Evolutionary conservation across 1,140 invertebrate species (phyloP).

Genomic region (Papilio polyxenes): DNA sequence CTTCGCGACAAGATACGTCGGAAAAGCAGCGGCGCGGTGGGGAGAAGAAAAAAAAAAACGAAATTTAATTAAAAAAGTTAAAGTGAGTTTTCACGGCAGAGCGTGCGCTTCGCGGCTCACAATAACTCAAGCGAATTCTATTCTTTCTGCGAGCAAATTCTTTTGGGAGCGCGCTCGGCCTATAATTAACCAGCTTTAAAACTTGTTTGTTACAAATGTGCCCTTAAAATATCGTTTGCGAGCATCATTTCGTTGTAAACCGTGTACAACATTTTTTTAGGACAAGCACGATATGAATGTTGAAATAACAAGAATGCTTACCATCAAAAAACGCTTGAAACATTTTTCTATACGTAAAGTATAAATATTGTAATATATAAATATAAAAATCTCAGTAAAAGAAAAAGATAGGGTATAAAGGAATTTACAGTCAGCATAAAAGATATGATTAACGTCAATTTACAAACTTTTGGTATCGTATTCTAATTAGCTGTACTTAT

Average conservation of each 20-base stretch:
- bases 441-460: background rate
- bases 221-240: constrained; percentile 28
- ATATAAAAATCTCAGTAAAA: no score
- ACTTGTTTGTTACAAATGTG: constrained; percentile 39
- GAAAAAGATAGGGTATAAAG: no score
- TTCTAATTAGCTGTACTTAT: background rate
- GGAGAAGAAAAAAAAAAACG: constrained; percentile 68
- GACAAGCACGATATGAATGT: background rate
- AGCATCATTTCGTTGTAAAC: constrained; percentile 18
- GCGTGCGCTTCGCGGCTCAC: constrained; percentile 62
- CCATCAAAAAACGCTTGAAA: background rate
- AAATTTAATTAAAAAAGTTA: constrained; percentile 80
- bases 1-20: constrained; percentile 63
- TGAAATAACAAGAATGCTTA: background rate
- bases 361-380: background rate
- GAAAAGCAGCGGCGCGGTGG: constrained; percentile 49
- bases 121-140: constrained; percentile 72
- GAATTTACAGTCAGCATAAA: no score
- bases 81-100: constrained; percentile 76
- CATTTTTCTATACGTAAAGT: background rate
- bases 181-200: constrained; percentile 56
- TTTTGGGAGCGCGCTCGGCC: constrained; percentile 45
- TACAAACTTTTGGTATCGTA: background rate
- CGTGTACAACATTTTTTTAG: background rate
- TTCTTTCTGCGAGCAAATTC: constrained; percentile 66